Conservation (phyloP, 2,888 invertebrate genomes). For the Magallana nippona region DNA sequence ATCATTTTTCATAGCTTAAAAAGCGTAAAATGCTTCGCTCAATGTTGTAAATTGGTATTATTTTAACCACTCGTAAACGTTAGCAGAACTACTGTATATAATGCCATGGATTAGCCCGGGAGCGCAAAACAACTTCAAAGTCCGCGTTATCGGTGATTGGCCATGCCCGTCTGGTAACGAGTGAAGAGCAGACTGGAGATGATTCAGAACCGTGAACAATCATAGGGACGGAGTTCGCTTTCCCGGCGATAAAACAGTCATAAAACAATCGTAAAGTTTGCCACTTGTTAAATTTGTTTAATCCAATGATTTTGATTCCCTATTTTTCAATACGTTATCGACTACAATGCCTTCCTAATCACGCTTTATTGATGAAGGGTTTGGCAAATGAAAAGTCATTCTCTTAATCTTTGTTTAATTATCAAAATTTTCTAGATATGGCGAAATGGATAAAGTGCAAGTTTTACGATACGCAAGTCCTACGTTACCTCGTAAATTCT, state of each 20-base stretch:
- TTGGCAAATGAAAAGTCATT: conserved; percentile 24
- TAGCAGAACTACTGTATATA: not conserved
- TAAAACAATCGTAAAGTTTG: conserved; percentile 15
- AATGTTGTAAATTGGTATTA: not conserved
- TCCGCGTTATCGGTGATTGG: not conserved
- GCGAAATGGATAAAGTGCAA: not conserved
- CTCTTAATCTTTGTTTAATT: not conserved
- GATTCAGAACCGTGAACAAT: not conserved
- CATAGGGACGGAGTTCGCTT: not conserved
- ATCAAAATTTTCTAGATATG: not conserved
- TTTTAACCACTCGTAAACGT: conserved; percentile 9
- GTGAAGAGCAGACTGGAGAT: not conserved
- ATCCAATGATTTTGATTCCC: conserved; percentile 11
- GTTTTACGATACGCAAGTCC: not conserved
- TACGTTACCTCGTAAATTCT: not conserved
- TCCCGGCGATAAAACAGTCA: conserved; percentile 24
- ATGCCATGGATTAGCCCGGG: conserved; percentile 8
- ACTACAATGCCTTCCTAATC: not conserved
- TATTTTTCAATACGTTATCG: conserved; percentile 8
- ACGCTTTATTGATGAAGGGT: not conserved
- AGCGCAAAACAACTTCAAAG: conserved; percentile 22
- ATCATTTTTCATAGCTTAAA: no score
- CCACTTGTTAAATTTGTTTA: conserved; percentile 28
- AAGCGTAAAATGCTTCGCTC: not conserved
- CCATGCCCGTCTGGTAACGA: not conserved